These are phyloP conservation scores for Pristionchus mayeri DNA, from an alignment of 2,888 invertebrate species.

Conservation along the genomic window DNA sequence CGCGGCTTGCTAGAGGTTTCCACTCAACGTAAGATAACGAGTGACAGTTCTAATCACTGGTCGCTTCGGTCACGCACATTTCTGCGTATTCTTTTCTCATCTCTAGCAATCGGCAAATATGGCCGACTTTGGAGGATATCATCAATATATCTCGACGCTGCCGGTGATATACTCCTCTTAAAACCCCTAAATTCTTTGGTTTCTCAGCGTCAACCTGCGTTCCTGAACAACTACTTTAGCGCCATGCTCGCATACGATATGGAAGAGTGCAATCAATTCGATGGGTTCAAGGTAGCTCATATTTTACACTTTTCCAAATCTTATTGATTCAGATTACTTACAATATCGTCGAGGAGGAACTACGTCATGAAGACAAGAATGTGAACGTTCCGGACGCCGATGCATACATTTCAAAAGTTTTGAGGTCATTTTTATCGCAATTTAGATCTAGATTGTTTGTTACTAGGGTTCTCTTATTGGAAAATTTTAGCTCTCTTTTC, in stretches of 20 bases:
- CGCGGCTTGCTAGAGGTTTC: too few relatives aligned
- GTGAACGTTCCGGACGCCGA: neutral
- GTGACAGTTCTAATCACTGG: neutral
- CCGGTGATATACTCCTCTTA: neutral
- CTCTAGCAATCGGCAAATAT: neutral
- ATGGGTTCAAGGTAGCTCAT: neutral
- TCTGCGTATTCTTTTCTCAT: too few relatives aligned
- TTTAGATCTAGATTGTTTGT: neutral
- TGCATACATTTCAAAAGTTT: neutral
- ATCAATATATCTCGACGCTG: neutral
- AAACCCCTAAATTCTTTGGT: neutral
- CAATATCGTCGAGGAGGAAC: neutral
- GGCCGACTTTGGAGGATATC: neutral
- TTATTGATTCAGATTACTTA: neutral
- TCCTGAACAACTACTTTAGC: conserved; percentile 4
- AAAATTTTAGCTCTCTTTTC: too few relatives aligned
- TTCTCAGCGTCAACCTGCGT: neutral
- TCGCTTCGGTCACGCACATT: too few relatives aligned
- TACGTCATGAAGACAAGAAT: neutral
- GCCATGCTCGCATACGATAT: neutral
- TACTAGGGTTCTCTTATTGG: too few relatives aligned
- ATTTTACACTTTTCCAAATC: neutral
- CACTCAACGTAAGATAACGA: neutral
- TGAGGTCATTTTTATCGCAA: neutral
- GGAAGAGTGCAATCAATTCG: neutral